Percentiles rank a stretch among this genome's conserved stretches.
These are phyloP conservation scores for Andrena bucephala DNA, from an alignment of 2,888 invertebrate genomes.

Conservation along the genomic window DNA sequence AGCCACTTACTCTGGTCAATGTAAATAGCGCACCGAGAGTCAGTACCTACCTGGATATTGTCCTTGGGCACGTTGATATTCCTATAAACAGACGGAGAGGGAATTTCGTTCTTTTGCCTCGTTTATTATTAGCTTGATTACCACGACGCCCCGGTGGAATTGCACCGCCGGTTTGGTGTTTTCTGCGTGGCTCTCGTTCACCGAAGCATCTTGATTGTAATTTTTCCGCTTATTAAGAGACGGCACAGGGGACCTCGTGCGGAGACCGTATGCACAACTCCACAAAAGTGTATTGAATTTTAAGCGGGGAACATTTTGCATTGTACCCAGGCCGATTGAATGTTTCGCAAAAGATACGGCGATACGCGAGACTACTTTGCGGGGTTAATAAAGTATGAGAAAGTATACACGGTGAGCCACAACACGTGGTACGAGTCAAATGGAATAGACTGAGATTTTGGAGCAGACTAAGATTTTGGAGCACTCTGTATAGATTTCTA, in stretches of 20 bases:
- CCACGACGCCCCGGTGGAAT: slow-evolving; percentile 11
- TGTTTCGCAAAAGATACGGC: background rate
- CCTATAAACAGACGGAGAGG: slow-evolving; percentile 43
- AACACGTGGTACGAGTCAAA: background rate
- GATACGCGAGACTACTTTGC: background rate
- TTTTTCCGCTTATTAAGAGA: slow-evolving; percentile 42
- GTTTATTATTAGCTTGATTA: slow-evolving; percentile 55
- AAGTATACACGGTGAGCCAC: background rate
- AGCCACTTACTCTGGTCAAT: slow-evolving; percentile 26
- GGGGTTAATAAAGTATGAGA: slow-evolving; percentile 18
- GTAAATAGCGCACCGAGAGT: slow-evolving; percentile 30
- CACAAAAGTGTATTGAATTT: slow-evolving; percentile 31
- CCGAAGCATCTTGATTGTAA: slow-evolving; percentile 27
- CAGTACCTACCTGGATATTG: slow-evolving; percentile 38
- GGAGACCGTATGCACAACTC: background rate
- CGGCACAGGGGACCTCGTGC: background rate
- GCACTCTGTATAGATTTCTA: background rate
- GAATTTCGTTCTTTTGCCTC: slow-evolving; percentile 39
- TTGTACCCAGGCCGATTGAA: background rate
- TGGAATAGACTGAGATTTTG: background rate
- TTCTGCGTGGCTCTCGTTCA: slow-evolving; percentile 28
- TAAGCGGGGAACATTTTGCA: slow-evolving; percentile 26
- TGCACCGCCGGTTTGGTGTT: slow-evolving; percentile 19
- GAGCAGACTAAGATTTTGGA: background rate
- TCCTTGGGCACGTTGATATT: slow-evolving; percentile 50